Evolutionary conservation across 2,797 vertebrate genomes (phyloP).

Genomic region (Spinus olivaceus): DNA sequence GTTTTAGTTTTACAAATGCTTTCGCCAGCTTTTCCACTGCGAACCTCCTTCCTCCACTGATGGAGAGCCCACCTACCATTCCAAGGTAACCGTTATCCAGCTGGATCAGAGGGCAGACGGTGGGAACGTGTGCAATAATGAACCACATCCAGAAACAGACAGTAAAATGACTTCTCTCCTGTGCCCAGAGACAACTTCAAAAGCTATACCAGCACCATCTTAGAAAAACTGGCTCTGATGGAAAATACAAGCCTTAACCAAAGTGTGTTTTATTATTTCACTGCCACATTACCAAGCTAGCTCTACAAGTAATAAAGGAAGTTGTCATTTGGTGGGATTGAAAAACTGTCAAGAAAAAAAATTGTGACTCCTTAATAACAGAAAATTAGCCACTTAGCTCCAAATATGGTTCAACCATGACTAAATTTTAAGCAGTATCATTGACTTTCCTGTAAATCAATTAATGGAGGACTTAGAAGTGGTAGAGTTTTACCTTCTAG

Average conservation of each 20-base stretch:
- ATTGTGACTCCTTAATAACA: background rate
- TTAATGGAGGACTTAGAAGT: background rate
- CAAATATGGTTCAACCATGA: background rate
- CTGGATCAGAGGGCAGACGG: constrained; percentile 71
- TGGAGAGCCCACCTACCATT: constrained; percentile 64
- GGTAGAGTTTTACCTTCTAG: background rate
- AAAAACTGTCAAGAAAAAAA: background rate
- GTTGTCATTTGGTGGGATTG: background rate
- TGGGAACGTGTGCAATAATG: constrained; percentile 46
- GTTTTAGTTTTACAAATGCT: constrained; percentile 86
- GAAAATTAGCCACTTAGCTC: background rate
- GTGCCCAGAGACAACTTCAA: background rate
- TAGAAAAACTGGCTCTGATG: background rate
- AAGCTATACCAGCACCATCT: background rate
- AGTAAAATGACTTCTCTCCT: constrained; percentile 13
- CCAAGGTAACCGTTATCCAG: constrained; percentile 77
- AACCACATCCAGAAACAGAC: constrained; percentile 45
- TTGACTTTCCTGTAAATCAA: background rate
- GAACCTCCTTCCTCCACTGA: constrained; percentile 54
- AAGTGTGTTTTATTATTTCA: background rate
- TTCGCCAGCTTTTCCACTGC: constrained; percentile 80
- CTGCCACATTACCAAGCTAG: background rate
- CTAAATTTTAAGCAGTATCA: background rate
- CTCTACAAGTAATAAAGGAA: constrained; percentile 55
- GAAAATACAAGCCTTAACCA: background rate